A percentile compares a stretch with the other conserved stretches of the same genome.
phyloP scores from a whole-genome alignment of 1,140 invertebrate genomes.

The Nilaparvata lugens region DNA sequence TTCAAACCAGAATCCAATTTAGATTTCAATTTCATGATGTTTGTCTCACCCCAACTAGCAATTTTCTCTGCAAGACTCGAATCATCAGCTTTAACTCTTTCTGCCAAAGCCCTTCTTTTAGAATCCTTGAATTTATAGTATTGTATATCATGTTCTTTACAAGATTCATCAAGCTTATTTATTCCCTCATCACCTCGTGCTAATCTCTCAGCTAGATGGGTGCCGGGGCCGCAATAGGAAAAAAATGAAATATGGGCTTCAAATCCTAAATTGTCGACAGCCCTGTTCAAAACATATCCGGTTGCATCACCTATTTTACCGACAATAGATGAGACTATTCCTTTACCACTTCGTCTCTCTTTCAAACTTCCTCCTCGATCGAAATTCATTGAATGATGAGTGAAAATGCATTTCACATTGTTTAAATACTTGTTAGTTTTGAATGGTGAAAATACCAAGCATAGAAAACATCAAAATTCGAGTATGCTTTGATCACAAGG shows the following conservation, averaged over 20 bases:
- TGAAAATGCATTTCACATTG: no score
- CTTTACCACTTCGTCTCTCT: no score
- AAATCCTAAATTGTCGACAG: slow-evolving; percentile 36
- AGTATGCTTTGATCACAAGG: no score
- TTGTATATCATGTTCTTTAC: slow-evolving; percentile 38
- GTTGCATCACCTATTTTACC: background rate
- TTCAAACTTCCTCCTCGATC: no score
- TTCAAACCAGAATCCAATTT: slow-evolving; percentile 30
- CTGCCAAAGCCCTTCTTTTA: slow-evolving; percentile 32
- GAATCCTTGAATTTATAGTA: slow-evolving; percentile 34
- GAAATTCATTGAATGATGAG: no score
- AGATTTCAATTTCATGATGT: slow-evolving; percentile 31
- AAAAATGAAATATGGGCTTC: slow-evolving; percentile 40
- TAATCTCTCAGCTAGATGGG: slow-evolving; percentile 36
- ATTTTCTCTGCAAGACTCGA: slow-evolving; percentile 30
- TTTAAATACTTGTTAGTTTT: no score
- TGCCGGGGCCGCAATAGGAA: slow-evolving; percentile 39
- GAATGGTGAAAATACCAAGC: no score
- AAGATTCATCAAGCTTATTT: slow-evolving; percentile 37
- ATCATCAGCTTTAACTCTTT: slow-evolving; percentile 33
- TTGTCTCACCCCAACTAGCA: slow-evolving; percentile 28
- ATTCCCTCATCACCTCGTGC: slow-evolving; percentile 34
- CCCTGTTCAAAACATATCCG: slow-evolving; percentile 26
- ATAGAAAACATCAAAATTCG: no score
- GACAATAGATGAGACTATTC: no score